Evolutionary conservation across 2,888 invertebrate genomes (phyloP), one percentile per base, ranked within the genome.

Genomic region (Lobophora halterata): DNA sequence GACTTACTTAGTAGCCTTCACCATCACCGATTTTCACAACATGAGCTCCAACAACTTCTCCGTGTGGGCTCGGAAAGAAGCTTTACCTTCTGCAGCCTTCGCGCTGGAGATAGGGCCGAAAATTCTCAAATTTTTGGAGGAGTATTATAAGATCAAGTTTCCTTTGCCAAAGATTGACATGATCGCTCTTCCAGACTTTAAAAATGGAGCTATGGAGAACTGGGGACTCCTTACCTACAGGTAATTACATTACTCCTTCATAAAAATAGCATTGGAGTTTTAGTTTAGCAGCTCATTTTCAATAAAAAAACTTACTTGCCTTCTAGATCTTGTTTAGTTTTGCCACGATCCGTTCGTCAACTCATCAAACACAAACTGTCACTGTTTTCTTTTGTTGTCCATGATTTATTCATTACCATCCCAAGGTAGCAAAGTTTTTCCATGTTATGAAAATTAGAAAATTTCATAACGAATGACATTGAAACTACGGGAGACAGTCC

Each of bases 151-250:
- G 51, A 91, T 94, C 18, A 81, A 91, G 10, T 97, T 94, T 64
- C 93, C 94, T 0, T 63, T 97, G 31, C 91, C 93, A 0, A 97
- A 97, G 79, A 91, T 95, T 45, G 97, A 97, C 67, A 95, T 97
- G 95, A 93, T 96, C n/a, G 97, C 96, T 0, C 79, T 97, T 39
- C 97, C 97, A 0, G 97, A 97, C 71, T 97, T 97, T 66, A 91
- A 92, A 32, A 94, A 95, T 1, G 95, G 95, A 0, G 97, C 96
- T 1, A 97, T 97, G 96, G 97, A 95, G 70, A 95, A 95, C 67
- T 95, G 95, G 94, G 95, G 95, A 0, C 70, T 95, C 9, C 90
- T 95, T 5, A 93, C 93, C 1, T 95, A 91, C 72, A 90, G 92
- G 92, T 91, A 61, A 45, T 46, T 19, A 1, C 17, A 9, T n/a